Base-by-base conservation (phyloP, 2,888 invertebrate species). In the Papilio elwesi region DNA sequence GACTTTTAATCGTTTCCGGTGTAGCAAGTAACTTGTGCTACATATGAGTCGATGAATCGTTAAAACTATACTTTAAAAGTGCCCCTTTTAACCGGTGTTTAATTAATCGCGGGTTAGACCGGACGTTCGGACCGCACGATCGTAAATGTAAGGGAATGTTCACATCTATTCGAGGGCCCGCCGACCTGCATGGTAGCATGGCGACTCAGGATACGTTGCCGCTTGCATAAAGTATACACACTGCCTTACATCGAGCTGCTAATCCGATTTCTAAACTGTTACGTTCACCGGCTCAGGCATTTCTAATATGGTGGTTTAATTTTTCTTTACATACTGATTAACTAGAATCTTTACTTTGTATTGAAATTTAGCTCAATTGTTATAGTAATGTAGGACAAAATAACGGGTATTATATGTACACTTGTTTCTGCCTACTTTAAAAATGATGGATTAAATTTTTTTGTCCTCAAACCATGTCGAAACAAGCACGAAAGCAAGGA, bases 401-500 rank as follows among this genome's bases (percentile, higher is more conserved):
- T 63, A 68, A 68, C 47, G 48, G 53, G 11, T 62, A 36, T 26
- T 63, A n/a, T n/a, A n/a, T n/a, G n/a, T 48, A 36, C 62, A 53
- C 53, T 48, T 62, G 26, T 68, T 68, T 26, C 12, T 51, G 38
- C 48, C 62, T 62, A 62, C 48, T 53, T 52, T 53, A 62, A 67
- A 71, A 73, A 68, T 64, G 12, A 69, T 16, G 16, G 26, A 65
- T 36, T 26, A 65, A 69, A 73, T 65, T 66, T 26, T 49, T 43
- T 57, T 57, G 72, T 73, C 55, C 26, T 57, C 68, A 55, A 53
- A 68, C 64, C 12, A 43, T 64, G 47, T 67, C 38, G 49, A 64
- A 74, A 71, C 70, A 74, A 73, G 71, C 74, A 74, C 68, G 66
- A 76, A 75, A 71, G 70, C 75, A 76, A 78, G 79, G 78, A 80